Conservation (phyloP, 2,888 invertebrate genomes). For the Pollenia amentaria region DNA sequence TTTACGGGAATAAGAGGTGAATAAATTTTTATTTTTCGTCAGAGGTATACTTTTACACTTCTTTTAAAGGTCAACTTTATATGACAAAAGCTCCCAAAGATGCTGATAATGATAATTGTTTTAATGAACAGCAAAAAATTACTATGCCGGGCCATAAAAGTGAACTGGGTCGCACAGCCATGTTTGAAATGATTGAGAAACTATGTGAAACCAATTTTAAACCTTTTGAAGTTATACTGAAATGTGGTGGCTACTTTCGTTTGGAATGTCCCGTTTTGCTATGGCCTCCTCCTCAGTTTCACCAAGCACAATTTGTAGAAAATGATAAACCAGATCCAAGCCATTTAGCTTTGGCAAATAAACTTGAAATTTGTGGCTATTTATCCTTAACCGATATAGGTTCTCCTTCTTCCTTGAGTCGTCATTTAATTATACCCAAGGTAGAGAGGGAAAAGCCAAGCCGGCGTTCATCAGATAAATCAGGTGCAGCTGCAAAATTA, state of each 20-base stretch:
- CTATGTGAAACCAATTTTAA: constrained; percentile 90
- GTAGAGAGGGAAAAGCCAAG: constrained; percentile 85
- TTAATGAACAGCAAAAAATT: constrained; percentile 53
- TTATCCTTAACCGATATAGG: constrained; percentile 94
- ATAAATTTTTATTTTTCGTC: constrained; percentile 81
- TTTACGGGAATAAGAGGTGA: constrained; percentile 89
- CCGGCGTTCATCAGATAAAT: constrained; percentile 81
- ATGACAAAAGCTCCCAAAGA: constrained; percentile 79
- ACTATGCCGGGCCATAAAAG: constrained; percentile 79
- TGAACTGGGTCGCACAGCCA: constrained; percentile 81
- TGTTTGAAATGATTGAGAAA: constrained; percentile 87
- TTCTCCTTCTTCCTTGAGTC: constrained; percentile 95
- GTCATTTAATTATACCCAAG: constrained; percentile 94
- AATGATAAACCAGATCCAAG: constrained; percentile 42
- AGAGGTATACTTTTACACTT: background rate
- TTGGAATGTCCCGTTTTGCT: constrained; percentile 89
- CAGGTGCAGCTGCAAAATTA: constrained; percentile 84
- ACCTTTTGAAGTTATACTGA: constrained; percentile 89
- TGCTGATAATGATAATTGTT: constrained; percentile 82
- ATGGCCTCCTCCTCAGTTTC: constrained; percentile 89
- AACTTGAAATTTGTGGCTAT: constrained; percentile 94
- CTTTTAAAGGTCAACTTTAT: constrained; percentile 78
- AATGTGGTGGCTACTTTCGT: constrained; percentile 88
- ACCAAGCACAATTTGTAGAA: constrained; percentile 60
- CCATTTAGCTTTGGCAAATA: constrained; percentile 86